Evolutionary conservation across 1,140 invertebrate genomes (phyloP).

Genomic region (Streblospio benedicti): DNA sequence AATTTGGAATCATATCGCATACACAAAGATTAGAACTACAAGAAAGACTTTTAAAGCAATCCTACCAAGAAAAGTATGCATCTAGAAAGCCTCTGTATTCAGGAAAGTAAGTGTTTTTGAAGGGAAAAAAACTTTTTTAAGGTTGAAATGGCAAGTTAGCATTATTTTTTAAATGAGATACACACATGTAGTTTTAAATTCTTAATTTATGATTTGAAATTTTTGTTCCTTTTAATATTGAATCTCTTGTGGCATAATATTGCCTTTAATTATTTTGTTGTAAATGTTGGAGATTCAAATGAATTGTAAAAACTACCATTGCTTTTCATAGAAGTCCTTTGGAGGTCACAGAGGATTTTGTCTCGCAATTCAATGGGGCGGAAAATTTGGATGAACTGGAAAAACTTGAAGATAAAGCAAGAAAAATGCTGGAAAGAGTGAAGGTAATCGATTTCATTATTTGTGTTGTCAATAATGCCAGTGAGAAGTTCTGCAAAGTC

Average conservation of each 20-base stretch:
- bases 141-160: no score
- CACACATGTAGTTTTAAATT: not conserved
- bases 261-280: no score
- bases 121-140: no score
- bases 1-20: slow-evolving; percentile 48
- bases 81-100: not conserved
- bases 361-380: slow-evolving; percentile 39
- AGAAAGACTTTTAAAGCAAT: slow-evolving; percentile 41
- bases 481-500: no score
- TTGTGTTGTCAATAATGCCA: not conserved
- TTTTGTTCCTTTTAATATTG: slow-evolving; percentile 5
- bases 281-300: no score
- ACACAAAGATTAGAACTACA: slow-evolving; percentile 42
- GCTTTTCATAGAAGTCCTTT: slow-evolving; percentile 36
- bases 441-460: no score
- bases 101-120: slow-evolving; percentile 6
- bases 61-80: slow-evolving; percentile 21
- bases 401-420: slow-evolving; percentile 36
- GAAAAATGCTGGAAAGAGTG: slow-evolving; percentile 41
- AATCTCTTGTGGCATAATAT: no score
- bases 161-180: not conserved
- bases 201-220: not conserved
- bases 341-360: slow-evolving; percentile 45
- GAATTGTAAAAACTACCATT: no score
- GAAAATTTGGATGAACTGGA: slow-evolving; percentile 30